Conservation (phyloP, 1,140 invertebrate genomes). For the Ditylenchus dipsaci region DNA sequence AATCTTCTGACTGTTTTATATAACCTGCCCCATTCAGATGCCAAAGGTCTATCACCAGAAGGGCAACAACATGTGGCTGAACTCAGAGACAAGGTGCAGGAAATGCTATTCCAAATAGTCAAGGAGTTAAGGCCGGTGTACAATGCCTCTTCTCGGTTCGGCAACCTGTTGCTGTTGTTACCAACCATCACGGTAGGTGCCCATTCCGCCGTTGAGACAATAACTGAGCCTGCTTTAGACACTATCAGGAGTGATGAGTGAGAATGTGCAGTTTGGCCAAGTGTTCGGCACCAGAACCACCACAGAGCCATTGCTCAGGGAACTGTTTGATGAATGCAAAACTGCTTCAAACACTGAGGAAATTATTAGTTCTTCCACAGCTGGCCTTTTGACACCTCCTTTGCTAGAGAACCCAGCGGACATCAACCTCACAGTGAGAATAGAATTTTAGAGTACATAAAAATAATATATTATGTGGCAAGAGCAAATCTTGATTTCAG, state of each 20-base stretch:
- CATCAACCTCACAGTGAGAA: slow-evolving; percentile 18
- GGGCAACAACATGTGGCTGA: slow-evolving; percentile 47
- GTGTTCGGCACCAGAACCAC: slow-evolving; percentile 48
- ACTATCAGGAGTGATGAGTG: slow-evolving; percentile 52
- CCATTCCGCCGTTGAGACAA: slow-evolving; percentile 1
- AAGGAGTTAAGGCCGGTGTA: slow-evolving; percentile 52
- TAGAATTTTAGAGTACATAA: not conserved
- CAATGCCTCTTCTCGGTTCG: slow-evolving; percentile 53
- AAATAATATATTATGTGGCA: not conserved
- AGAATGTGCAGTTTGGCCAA: slow-evolving; percentile 58
- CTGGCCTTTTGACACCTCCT: not conserved
- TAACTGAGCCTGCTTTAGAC: slow-evolving; percentile 30
- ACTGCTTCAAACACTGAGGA: slow-evolving; percentile 4
- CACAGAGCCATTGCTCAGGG: slow-evolving; percentile 49
- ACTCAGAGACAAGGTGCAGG: slow-evolving; percentile 52
- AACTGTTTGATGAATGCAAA: slow-evolving; percentile 50
- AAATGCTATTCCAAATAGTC: slow-evolving; percentile 57
- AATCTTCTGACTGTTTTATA: slow-evolving; percentile 19
- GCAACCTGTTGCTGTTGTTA: slow-evolving; percentile 46
- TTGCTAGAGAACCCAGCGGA: slow-evolving; percentile 14
- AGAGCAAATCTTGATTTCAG: not conserved
- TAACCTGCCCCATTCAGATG: slow-evolving; percentile 46
- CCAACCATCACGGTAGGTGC: slow-evolving; percentile 49
- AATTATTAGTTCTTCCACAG: slow-evolving; percentile 5
- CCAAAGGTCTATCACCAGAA: slow-evolving; percentile 51